Base-by-base conservation (phyloP, 2,113 vertebrate species). In the Jacana jacana region DNA sequence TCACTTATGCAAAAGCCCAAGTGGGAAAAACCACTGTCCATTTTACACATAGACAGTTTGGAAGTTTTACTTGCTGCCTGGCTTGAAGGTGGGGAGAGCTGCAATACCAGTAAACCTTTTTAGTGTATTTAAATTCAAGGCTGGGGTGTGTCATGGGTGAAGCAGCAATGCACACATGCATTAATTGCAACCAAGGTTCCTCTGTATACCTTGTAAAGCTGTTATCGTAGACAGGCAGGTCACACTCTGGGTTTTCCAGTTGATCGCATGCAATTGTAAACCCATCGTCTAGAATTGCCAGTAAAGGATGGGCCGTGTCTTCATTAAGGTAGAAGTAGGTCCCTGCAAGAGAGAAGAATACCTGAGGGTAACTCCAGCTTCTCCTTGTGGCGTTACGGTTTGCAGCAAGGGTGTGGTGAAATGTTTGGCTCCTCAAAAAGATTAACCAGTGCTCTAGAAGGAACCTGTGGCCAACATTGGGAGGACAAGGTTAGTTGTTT, bases 231-330 rank as follows among this genome's bases (percentile, higher is more conserved):
- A 98, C 94, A 16, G 94, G 92, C 97, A 98, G 97, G 58, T 99
- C 98, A n/a, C 97, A 98, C 8, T 97, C 88, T 0, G 97, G 96
- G 35, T 97, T 96, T 94, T 98, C 98, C 61, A 98, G 98, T 42
- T 99, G 98, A 17, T 97, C 97, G 13, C 99, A 99, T 44, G 98
- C 97, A 39, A 99, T 98, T 9, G 98, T 99, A 90, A 99, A 98
- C 81, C 99, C 98, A 7, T 99, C 99, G 57, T 99, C 98, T 30
- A 99, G 98, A 87, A 99, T 94, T 4, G 98, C 98, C 88, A 99
- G 97, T 69, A 98, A 98, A 10, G 99, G 99, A 42, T 99, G 99
- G 37, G 99, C 98, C 2, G 98, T 99, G 70, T 99, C 98, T 97
- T 98, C 98, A 24, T 99, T 96, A 70, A 99, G 98, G 82, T 97